Evolutionary conservation across 2,113 vertebrate species (phyloP).

Genomic region (Burhinus bistriatus): DNA sequence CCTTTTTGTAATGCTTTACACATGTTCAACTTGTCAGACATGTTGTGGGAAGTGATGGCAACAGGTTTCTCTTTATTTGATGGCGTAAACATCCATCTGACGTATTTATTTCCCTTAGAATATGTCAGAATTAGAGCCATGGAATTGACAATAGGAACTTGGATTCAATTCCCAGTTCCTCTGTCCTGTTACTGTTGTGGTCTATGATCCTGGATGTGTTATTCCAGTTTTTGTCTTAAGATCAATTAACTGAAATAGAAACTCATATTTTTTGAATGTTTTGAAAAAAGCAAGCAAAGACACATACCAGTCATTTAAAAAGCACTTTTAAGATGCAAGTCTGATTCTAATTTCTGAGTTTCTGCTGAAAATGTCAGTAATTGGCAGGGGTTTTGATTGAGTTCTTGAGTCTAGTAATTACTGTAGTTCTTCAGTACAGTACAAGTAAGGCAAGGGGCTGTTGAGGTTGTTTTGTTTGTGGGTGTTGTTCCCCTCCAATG

Average conservation of each 20-base stretch:
- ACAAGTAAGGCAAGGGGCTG: not conserved
- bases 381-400: not conserved
- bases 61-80: not conserved
- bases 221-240: not conserved
- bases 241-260: not conserved
- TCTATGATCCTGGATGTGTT: not conserved
- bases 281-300: not conserved
- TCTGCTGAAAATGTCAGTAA: not conserved
- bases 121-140: not conserved
- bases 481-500: accelerated
- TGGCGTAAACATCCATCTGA: not conserved
- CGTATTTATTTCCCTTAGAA: not conserved
- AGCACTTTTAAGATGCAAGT: not conserved
- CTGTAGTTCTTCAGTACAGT: not conserved
- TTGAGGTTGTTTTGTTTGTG: not conserved
- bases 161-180: not conserved
- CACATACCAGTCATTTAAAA: not conserved
- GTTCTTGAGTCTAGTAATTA: not conserved
- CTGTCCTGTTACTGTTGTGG: not conserved
- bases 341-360: not conserved
- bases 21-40: not conserved
- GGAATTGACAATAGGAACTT: not conserved
- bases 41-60: not conserved
- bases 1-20: not conserved
- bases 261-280: not conserved